Evolutionary conservation across 2,113 vertebrate genomes (phyloP).

Genomic region (Anhinga rufa): DNA sequence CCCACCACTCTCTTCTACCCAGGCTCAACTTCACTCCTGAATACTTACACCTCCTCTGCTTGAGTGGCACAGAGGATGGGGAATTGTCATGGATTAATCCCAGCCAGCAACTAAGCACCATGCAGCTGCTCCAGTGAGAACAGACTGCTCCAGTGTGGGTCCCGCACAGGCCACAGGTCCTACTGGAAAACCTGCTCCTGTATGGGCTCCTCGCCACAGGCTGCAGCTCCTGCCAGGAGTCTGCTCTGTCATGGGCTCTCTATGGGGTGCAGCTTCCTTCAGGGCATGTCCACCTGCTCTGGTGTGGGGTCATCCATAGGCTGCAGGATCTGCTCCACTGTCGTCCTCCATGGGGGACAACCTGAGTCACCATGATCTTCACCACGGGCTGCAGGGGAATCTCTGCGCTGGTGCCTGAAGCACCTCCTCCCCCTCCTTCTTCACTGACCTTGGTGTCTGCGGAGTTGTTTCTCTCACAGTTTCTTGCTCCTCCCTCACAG

Average conservation of each 20-base stretch:
- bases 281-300: background rate
- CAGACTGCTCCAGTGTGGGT: rapidly evolving
- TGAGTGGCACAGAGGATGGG: background rate
- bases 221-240: background rate
- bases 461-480: background rate
- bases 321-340: background rate
- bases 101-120: too few species aligned
- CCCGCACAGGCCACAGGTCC: rapidly evolving
- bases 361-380: background rate
- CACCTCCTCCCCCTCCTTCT: background rate
- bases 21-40: background rate
- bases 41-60: background rate
- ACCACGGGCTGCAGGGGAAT: rapidly evolving
- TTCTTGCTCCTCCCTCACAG: background rate
- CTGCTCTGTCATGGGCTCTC: rapidly evolving
- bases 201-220: rapidly evolving
- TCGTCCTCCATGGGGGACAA: background rate
- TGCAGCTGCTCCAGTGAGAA: background rate
- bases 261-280: background rate
- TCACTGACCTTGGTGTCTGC: background rate
- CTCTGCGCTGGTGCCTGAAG: rapidly evolving
- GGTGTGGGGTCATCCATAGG: rapidly evolving
- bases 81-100: background rate
- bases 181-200: background rate
- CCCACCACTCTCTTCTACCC: background rate